Evolutionary conservation across 1,140 invertebrate genomes (phyloP), one percentile per base, ranked within the genome.

Genomic region (Bombus fervidus): DNA sequence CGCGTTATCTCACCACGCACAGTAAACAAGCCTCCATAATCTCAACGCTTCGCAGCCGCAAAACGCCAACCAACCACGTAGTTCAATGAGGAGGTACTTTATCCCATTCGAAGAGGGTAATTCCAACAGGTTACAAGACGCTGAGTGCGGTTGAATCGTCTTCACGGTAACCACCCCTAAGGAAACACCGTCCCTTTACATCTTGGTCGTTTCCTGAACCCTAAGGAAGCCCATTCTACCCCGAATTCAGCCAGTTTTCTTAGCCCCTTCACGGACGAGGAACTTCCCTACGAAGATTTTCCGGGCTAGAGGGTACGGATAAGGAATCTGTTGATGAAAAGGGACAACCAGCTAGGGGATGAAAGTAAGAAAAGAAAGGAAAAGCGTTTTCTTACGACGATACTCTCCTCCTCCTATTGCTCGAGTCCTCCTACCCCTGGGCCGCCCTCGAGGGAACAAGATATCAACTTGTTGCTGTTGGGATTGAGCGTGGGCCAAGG

Each of bases 71-170:
- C 66, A 59, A 18, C 34, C 43, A 15, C n/a, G 59, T 53, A 64
- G 47, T 39, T 31, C 79, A 39, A 81, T 80, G 93, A 94, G 94
- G 93, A 95, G 93, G 91, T 90, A 92, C 91, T 95, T 93, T 93
- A 91, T 92, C 92, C 82, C 76, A 34, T 69, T 66, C 77, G 80
- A 71, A 80, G 83, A 37, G 69, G 86, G 83, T 80, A 68, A 89
- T 91, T 91, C 92, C 94, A 95, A 95, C 94, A 95, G 94, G 93
- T 94, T 94, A 90, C 88, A 90, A 90, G 88, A 90, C 88, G 78
- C 69, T 39, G 77, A 64, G 85, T n/a, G 59, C 78, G 72, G 15
- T 83, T 39, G 71, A 88, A 89, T 85, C 88, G 87, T 89, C 87
- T 86, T 89, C 79, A 73, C 47, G 66, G 53, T 43, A n/a, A 69